A percentile compares a stretch with the other conserved stretches of the same genome.
Evolutionary conservation across 2,888 invertebrate genomes (phyloP).

Genomic region (Mesorhabditis spiculigera): DNA sequence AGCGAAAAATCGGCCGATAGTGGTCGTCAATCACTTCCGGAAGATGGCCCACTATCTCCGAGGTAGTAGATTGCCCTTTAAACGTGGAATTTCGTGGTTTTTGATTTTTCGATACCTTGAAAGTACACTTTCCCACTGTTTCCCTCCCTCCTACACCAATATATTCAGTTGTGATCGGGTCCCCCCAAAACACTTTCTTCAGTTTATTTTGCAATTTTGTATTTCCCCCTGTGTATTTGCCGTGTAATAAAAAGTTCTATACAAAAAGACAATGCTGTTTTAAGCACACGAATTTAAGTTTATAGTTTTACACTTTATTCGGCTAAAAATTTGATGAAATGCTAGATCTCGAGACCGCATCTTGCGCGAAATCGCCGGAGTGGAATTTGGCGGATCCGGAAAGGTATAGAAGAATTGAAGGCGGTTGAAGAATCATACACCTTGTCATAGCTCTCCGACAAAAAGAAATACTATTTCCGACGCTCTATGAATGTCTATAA

Average conservation of each 20-base stretch:
- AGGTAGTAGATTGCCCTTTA: not conserved
- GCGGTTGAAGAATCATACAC: not conserved
- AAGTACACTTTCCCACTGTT: not conserved
- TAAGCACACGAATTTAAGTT: too few species aligned
- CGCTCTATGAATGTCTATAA: not conserved
- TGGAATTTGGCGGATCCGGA: not conserved
- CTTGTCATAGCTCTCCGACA: not conserved
- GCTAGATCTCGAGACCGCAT: not conserved
- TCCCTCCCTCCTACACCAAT: not conserved
- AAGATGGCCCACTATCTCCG: not conserved
- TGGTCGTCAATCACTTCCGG: not conserved
- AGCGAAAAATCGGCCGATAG: not conserved
- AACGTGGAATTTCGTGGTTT: not conserved
- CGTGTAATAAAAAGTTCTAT: too few species aligned
- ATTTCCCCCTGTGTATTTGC: too few species aligned
- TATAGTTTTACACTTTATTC: not conserved
- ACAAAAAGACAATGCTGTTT: too few species aligned
- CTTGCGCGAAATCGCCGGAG: not conserved
- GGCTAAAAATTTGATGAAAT: not conserved
- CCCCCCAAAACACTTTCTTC: too few species aligned
- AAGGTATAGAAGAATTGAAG: not conserved
- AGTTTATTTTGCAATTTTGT: too few species aligned
- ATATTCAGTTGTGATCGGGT: not conserved
- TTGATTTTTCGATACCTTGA: not conserved
- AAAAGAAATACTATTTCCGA: constrained; percentile 4